A percentile compares a stretch with the other conserved stretches of the same genome.
Evolutionary conservation across 2,113 vertebrate species (phyloP).

Genomic region (Peromyscus californicus): DNA sequence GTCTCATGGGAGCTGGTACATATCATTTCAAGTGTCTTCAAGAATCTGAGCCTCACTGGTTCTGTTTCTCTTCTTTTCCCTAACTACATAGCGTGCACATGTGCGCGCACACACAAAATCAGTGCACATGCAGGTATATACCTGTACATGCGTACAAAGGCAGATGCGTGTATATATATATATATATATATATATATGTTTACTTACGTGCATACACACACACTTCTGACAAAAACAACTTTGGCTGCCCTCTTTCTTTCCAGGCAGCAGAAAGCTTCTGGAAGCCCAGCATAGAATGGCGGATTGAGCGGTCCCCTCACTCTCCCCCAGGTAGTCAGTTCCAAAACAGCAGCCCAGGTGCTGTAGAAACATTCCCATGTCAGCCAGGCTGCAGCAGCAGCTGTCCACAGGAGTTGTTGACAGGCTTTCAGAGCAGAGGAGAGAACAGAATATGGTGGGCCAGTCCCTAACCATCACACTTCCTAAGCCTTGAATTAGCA

Average conservation of each 20-base stretch:
- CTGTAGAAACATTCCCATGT: not conserved
- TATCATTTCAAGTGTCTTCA: not conserved
- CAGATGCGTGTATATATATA: rapidly evolving
- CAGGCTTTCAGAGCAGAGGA: conserved; percentile 64
- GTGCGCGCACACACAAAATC: too few species aligned
- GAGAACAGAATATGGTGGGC: not conserved
- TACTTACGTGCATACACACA: too few species aligned
- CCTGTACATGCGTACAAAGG: rapidly evolving
- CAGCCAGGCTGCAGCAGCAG: not conserved
- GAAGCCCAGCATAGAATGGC: not conserved
- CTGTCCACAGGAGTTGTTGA: conserved; percentile 27
- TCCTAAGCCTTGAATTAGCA: conserved; percentile 68
- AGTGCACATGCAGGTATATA: rapidly evolving
- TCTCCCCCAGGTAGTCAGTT: not conserved
- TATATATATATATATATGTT: rapidly evolving
- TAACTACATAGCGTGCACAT: not conserved
- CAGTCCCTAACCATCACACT: conserved; percentile 73
- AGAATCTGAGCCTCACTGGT: not conserved
- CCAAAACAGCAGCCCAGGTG: not conserved
- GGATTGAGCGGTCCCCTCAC: not conserved
- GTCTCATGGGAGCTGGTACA: not conserved
- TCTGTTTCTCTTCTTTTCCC: not conserved
- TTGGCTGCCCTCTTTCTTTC: not conserved
- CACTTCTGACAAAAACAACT: not conserved
- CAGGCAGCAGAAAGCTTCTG: not conserved